A percentile compares a stretch with the other conserved stretches of the same genome.
phyloP scores from a whole-genome alignment of 2,888 invertebrate species.

The Nymphalis polychloros region DNA sequence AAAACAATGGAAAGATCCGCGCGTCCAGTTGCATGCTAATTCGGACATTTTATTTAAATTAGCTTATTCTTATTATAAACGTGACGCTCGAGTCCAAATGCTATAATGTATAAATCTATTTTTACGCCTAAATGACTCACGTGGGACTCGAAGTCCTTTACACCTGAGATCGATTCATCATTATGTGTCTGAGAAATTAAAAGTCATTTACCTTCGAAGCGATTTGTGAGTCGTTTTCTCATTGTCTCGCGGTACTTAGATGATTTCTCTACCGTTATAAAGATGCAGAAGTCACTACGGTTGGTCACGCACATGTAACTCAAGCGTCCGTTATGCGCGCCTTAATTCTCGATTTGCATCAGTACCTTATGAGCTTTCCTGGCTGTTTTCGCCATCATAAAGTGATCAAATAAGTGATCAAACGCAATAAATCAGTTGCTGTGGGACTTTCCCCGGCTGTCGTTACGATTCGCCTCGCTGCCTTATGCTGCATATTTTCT shows the following conservation, averaged over 20 bases:
- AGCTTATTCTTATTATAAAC: slow-evolving; percentile 76
- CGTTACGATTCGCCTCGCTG: slow-evolving; percentile 72
- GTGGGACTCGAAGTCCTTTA: slow-evolving; percentile 40
- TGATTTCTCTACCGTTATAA: slow-evolving; percentile 68
- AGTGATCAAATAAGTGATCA: slow-evolving; percentile 80
- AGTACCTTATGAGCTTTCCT: slow-evolving; percentile 71
- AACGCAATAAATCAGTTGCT: slow-evolving; percentile 66
- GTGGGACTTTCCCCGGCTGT: slow-evolving; percentile 66
- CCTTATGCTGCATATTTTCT: slow-evolving; percentile 58
- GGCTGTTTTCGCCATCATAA: slow-evolving; percentile 77
- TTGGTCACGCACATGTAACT: slow-evolving; percentile 54
- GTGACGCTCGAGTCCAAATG: slow-evolving; percentile 64
- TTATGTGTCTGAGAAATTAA: slow-evolving; percentile 48
- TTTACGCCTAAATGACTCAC: slow-evolving; percentile 75
- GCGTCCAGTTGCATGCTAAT: slow-evolving; percentile 70
- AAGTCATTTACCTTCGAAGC: slow-evolving; percentile 60
- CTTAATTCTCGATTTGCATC: slow-evolving; percentile 72
- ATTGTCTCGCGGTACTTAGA: slow-evolving; percentile 54
- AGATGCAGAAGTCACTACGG: slow-evolving; percentile 47
- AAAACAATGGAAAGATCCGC: slow-evolving; percentile 78
- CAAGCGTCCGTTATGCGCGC: slow-evolving; percentile 58
- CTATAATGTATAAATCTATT: slow-evolving; percentile 77
- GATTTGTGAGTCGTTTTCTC: slow-evolving; percentile 38
- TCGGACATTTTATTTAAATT: slow-evolving; percentile 74
- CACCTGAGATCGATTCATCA: slow-evolving; percentile 2